phyloP scores from a whole-genome alignment of 2,113 vertebrate species.

The Sander vitreus region DNA sequence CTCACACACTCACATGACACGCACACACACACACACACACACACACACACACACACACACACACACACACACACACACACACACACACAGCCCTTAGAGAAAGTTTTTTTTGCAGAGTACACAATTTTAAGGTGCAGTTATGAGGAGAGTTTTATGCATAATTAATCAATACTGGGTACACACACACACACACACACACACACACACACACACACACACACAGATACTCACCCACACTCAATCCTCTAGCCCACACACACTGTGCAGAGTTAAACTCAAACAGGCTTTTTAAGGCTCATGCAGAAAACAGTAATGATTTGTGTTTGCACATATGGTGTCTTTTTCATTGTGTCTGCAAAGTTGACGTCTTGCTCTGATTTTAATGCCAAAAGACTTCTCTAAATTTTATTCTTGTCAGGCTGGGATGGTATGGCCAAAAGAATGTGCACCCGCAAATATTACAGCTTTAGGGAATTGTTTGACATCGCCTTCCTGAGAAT shows the following conservation, averaged over 20 bases:
- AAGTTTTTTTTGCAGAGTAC: conserved; percentile 25
- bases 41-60: conserved; percentile 36
- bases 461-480: not conserved
- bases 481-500: not conserved
- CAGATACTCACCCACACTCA: not conserved
- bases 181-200: not conserved
- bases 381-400: too few relatives aligned
- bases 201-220: not conserved
- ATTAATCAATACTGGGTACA: conserved; percentile 34
- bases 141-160: conserved; percentile 49
- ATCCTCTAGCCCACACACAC: conserved; percentile 2
- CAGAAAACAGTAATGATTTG: not conserved
- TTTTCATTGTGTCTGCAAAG: not conserved
- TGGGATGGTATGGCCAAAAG: not conserved
- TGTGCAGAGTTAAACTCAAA: conserved; percentile 4
- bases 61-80: conserved; percentile 7
- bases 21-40: conserved; percentile 31
- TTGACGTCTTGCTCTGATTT: not conserved
- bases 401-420: not conserved
- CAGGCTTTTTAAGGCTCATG: not conserved
- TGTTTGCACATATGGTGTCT: conserved; percentile 16
- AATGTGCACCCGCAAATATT: not conserved
- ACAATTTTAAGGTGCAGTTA: conserved; percentile 39
- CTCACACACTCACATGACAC: conserved; percentile 25
- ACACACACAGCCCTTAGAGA: conserved; percentile 21